Base-by-base conservation (phyloP, 2,797 vertebrate species). In the Pitangus sulphuratus region DNA sequence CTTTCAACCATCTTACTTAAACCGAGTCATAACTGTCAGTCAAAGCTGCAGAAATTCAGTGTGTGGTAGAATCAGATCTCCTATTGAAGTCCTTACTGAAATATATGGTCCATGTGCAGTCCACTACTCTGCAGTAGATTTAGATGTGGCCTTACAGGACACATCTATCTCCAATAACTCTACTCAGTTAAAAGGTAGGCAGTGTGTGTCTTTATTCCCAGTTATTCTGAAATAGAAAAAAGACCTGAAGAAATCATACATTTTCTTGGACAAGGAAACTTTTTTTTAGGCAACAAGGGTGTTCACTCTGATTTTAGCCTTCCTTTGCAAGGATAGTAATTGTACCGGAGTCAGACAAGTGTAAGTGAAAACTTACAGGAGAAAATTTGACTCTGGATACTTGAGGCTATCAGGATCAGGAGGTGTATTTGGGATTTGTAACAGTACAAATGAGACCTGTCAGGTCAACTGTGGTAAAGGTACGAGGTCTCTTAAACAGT, bases 401-500 rank as follows among this genome's bases (percentile, higher is more conserved):
- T 86, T 42, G 19, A 75, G 51, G 19, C 56, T 17, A 42, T 78
- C 31, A 24, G 3, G 42, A 66, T 47, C 45, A 60, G 61, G 57
- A 48, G 31, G 26, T 56, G 17, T 75, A 24, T 62, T 45, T 65
- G 44, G 72, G 82, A 90, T 56, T 82, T 82, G 54, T 79, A 60
- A 54, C 31, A 69, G 61, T 33, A 61, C 3, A 21, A 77, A 58
- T 33, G 51, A 91, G 76, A 91, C 50, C 42, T 78, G 17, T 80
- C 0, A 1, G 75, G 47, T 84, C 69, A 94, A 24, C 54, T 25
- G 21, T n/a, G 68, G 84, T 65, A 72, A 84, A 91, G 62, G 57
- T 51, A 82, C 18, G 57, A 76, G 89, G 84, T 94, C 65, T 92
- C 57, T 85, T 93, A 86, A 86, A 53, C 15, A 48, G 54, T 91